Evolutionary conservation across 1,140 invertebrate genomes (phyloP).

Genomic region (Sarcophaga bullata): DNA sequence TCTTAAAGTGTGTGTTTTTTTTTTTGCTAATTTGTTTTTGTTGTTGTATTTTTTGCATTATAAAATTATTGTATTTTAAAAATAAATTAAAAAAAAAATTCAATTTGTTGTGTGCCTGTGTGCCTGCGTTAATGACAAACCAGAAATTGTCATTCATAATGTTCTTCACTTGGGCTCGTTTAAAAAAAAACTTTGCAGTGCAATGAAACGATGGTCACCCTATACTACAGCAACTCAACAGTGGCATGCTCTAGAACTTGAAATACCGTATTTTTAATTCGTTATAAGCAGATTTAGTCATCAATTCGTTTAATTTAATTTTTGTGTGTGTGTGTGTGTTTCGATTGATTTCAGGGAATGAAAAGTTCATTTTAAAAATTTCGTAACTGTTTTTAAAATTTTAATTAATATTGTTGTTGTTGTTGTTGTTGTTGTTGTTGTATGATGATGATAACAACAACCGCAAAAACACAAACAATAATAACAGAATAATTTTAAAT

Average conservation of each 20-base stretch:
- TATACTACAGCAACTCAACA: no score
- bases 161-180: neutral
- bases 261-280: no score
- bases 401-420: neutral
- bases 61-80: neutral
- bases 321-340: no score
- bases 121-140: neutral
- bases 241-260: no score
- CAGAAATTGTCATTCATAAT: neutral
- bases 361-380: slow-evolving; percentile 14
- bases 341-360: neutral
- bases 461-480: neutral
- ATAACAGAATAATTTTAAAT: neutral
- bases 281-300: no score
- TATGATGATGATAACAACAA: neutral
- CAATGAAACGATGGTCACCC: no score
- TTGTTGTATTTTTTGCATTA: neutral
- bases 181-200: no score
- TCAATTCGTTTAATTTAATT: no score
- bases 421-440: no score
- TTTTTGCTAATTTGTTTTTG: neutral
- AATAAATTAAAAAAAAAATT: neutral
- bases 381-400: slow-evolving; percentile 14
- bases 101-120: neutral
- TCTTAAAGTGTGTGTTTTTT: no score